phyloP scores from a whole-genome alignment of 2,113 vertebrate genomes.

The Spea multiplicata region DNA sequence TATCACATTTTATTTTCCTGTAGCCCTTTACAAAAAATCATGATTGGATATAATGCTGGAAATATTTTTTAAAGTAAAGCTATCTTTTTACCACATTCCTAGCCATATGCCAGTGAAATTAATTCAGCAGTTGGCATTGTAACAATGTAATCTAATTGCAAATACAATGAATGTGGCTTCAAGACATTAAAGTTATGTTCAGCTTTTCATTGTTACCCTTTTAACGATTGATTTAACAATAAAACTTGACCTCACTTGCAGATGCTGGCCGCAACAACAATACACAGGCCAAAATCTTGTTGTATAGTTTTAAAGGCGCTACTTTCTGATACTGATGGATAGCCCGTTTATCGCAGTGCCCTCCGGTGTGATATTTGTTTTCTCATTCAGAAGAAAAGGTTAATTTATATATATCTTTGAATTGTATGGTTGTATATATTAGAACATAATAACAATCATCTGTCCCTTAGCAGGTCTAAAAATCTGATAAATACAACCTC shows the following conservation, averaged over 20 bases:
- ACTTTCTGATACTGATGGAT: constrained; percentile 21
- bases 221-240: constrained; percentile 42
- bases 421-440: too few relatives aligned
- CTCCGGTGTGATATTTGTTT: constrained; percentile 6
- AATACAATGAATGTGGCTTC: constrained; percentile 42
- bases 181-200: constrained; percentile 46
- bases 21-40: too few relatives aligned
- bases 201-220: constrained; percentile 43
- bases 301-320: constrained; percentile 7
- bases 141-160: constrained; percentile 48
- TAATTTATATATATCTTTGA: not conserved
- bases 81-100: constrained; percentile 26
- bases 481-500: too few relatives aligned
- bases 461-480: too few relatives aligned
- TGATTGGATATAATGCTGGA: too few relatives aligned
- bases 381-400: not conserved
- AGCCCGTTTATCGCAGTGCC: constrained; percentile 20
- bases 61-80: constrained; percentile 34
- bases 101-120: constrained; percentile 22
- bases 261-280: constrained; percentile 40
- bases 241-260: constrained; percentile 38
- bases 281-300: constrained; percentile 22
- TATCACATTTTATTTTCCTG: too few relatives aligned
- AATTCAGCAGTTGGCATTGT: constrained; percentile 44
- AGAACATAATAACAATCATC: too few relatives aligned